Evolutionary conservation across 2,113 vertebrate genomes (phyloP).

Genomic region (Craseonycteris thonglongyai): DNA sequence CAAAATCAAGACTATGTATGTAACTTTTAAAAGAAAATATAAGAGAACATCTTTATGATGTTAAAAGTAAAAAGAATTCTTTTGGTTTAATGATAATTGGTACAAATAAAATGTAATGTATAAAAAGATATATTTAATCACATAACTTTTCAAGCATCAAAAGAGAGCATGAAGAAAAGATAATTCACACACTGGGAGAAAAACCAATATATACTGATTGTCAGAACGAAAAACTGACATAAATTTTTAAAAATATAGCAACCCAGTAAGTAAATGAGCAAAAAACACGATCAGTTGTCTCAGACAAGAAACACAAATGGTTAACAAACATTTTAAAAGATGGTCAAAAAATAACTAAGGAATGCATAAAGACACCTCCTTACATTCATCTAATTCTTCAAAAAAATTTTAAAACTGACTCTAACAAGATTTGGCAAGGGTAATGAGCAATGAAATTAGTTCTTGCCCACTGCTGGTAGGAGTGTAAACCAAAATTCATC

Average conservation of each 20-base stretch:
- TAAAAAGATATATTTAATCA: neutral
- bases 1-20: neutral
- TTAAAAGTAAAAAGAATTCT: neutral
- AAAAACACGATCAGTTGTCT: neutral
- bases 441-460: neutral
- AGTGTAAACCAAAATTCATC: neutral
- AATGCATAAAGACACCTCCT: neutral
- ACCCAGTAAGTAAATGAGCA: neutral
- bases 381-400: neutral
- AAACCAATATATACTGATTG: neutral
- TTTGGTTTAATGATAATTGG: neutral
- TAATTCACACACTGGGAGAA: neutral
- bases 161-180: neutral
- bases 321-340: slow-evolving; percentile 9
- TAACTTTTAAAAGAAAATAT: neutral
- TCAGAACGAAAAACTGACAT: neutral
- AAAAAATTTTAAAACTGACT: neutral
- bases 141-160: neutral
- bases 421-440: neutral
- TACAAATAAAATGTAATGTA: neutral
- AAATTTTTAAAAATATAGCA: neutral
- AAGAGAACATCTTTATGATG: neutral
- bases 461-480: neutral
- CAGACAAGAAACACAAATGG: neutral
- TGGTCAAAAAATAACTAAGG: neutral